Conservation (phyloP, 2,113 vertebrate genomes). For the Empidonax traillii region DNA sequence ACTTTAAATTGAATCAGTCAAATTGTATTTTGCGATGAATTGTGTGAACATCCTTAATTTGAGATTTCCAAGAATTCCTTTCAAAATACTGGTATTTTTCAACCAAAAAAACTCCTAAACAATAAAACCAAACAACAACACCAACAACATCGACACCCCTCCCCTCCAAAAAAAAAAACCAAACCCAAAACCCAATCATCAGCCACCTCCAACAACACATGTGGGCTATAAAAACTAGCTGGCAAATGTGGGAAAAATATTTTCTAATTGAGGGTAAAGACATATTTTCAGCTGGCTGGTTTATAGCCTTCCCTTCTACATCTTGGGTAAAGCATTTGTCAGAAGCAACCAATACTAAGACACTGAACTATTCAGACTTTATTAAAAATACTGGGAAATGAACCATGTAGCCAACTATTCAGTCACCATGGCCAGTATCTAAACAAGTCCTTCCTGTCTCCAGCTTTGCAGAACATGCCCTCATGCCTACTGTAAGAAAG, state of each 20-base stretch:
- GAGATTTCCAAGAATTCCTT: conserved; percentile 36
- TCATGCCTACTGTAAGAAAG: neutral
- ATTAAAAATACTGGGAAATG: neutral
- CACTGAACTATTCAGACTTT: neutral
- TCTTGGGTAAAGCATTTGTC: neutral
- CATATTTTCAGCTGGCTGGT: neutral
- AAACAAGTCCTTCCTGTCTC: conserved; percentile 31
- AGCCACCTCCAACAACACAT: neutral
- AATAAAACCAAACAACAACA: neutral
- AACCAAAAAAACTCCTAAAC: neutral
- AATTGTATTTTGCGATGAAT: conserved; percentile 28
- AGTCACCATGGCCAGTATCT: neutral
- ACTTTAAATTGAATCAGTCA: conserved; percentile 41
- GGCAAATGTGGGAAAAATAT: neutral
- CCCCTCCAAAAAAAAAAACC: neutral
- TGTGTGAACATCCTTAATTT: conserved; percentile 48
- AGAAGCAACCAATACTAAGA: neutral
- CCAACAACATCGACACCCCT: too few relatives aligned
- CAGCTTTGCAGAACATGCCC: neutral
- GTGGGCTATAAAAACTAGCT: neutral
- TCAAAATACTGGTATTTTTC: neutral
- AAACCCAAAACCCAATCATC: neutral
- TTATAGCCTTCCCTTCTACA: neutral
- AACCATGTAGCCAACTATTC: neutral
- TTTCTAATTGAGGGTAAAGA: neutral